These are phyloP conservation scores for Eupithecia inturbata DNA, from an alignment of 2,888 invertebrate species.

Conservation along the genomic window DNA sequence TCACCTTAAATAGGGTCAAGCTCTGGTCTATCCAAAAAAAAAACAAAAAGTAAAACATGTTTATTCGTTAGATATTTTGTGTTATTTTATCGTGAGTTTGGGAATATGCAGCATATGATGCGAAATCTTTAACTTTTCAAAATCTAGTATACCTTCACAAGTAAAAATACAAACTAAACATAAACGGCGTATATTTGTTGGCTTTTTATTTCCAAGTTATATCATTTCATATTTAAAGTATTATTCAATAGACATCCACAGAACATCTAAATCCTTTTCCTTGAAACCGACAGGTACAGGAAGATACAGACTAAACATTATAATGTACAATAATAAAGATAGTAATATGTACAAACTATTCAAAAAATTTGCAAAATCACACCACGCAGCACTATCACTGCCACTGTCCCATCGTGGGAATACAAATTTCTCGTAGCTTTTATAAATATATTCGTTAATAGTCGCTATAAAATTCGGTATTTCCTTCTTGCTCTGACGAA, in stretches of 20 bases:
- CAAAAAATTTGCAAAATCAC: conserved; percentile 9
- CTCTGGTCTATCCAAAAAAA: too few relatives aligned
- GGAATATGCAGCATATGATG: too few relatives aligned
- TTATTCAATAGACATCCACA: neutral
- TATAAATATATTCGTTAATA: conserved; percentile 8
- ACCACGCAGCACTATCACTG: neutral
- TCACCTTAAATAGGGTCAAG: too few relatives aligned
- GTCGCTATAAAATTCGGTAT: neutral
- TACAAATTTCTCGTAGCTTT: neutral
- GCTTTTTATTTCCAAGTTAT: neutral
- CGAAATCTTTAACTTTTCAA: too few relatives aligned
- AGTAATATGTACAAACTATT: neutral
- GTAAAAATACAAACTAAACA: neutral
- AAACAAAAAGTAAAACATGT: too few relatives aligned
- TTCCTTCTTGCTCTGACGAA: neutral
- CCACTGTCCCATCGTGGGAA: conserved; percentile 1
- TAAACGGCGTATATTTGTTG: neutral
- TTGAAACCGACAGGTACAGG: neutral
- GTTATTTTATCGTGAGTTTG: too few relatives aligned
- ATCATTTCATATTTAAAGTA: neutral
- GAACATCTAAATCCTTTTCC: neutral
- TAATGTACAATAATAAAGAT: neutral
- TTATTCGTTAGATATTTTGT: too few relatives aligned
- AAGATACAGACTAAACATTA: neutral
- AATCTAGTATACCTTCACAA: too few relatives aligned